Evolutionary conservation across 2,888 invertebrate genomes (phyloP), one percentile per base, ranked within the genome.

Genomic region (Drosophila demipolita): DNA sequence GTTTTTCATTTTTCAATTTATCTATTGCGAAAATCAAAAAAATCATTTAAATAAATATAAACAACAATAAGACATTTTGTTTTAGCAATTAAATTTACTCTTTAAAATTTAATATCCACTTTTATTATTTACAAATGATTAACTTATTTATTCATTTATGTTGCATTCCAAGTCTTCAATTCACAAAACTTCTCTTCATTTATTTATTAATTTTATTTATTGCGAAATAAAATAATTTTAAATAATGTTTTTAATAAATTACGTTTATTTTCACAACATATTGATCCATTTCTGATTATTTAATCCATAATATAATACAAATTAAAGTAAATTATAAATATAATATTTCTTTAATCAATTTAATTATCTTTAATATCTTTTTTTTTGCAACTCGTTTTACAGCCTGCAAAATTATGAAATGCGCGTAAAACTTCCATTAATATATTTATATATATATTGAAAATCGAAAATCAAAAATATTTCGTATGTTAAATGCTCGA

Each of bases 361-460:
- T 64, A 49, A 55, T 74, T 66, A 64, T 65, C 52, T 53, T 35
- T 12, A 33, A 26, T 49, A 35, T 35, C n/a, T 40, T 29, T 38
- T 36, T 55, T 55, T 49, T 69, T 58, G 26, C 66, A 81, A 77
- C 63, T 67, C 38, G 68, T 66, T 65, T 66, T 65, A 72, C 78
- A 77, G 78, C 54, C 66, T 59, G 70, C 66, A 72, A 75, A 76
- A 76, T 85, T 87, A 83, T 89, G 89, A 84, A 88, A 83, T 82
- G 65, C 70, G 66, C 64, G 66, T 64, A 59, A 76, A 80, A 82
- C 75, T 52, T 29, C 52, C 36, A 68, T 40, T 42, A 29, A 40
- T 40, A 20, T 6, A 6, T 12, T 1, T 20, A 45, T 12, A 12
- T 7, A 45, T 45, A 45, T 45, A 23, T 45, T 45, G 12, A 40